These are phyloP conservation scores for Stomatorhinus ivindoensis DNA, from an alignment of 2,113 vertebrate species.

Conservation along the genomic window DNA sequence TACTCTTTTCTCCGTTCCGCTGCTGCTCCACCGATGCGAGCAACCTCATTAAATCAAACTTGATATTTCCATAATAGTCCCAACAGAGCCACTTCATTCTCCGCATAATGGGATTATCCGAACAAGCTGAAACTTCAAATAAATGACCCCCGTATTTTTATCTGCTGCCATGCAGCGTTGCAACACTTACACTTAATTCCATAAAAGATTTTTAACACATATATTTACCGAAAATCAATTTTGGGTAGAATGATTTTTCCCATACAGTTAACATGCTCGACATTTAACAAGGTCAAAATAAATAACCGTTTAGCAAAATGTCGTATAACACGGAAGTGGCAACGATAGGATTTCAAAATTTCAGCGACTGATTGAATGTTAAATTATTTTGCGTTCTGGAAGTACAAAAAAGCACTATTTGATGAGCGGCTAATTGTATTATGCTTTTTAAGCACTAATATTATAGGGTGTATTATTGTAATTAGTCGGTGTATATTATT, in stretches of 20 bases:
- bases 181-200: slow-evolving; percentile 52
- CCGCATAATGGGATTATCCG: slow-evolving; percentile 84
- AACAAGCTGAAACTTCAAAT: slow-evolving; percentile 80
- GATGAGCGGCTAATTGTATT: slow-evolving; percentile 34
- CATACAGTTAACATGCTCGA: slow-evolving; percentile 35
- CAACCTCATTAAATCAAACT: slow-evolving; percentile 91
- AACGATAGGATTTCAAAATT: slow-evolving; percentile 33
- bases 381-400: slow-evolving; percentile 44
- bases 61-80: slow-evolving; percentile 92
- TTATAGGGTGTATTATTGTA: slow-evolving; percentile 14
- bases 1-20: slow-evolving; percentile 75
- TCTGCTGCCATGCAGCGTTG: slow-evolving; percentile 60
- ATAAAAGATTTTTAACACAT: slow-evolving; percentile 50
- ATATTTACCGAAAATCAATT: slow-evolving; percentile 52
- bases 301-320: slow-evolving; percentile 38
- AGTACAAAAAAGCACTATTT: slow-evolving; percentile 36
- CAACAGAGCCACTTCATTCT: slow-evolving; percentile 79
- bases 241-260: slow-evolving; percentile 50
- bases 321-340: slow-evolving; percentile 39
- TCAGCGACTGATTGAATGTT: slow-evolving; percentile 60
- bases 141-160: slow-evolving; percentile 78
- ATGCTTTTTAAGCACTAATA: slow-evolving; percentile 20
- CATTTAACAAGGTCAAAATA: slow-evolving; percentile 42
- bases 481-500: slow-evolving; percentile 18
- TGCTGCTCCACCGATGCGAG: slow-evolving; percentile 81